phyloP scores from a whole-genome alignment of 2,888 invertebrate species.

The Protophormia terraenovae region DNA sequence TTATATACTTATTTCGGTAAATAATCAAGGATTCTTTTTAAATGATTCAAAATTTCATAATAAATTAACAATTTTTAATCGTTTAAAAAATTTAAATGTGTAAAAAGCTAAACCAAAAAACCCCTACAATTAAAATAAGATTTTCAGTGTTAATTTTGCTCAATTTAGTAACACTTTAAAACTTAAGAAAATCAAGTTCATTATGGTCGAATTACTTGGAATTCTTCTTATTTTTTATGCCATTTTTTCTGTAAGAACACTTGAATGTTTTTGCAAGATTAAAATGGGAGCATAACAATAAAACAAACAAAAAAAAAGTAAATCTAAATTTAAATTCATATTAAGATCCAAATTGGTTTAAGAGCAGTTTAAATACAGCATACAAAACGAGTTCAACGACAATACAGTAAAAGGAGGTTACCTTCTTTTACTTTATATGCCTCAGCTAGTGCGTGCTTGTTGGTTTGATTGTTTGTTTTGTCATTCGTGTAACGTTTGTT shows the following conservation, averaged over 20 bases:
- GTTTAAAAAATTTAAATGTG: too few relatives aligned
- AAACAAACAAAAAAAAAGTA: slow-evolving; percentile 2
- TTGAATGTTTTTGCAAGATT: background rate
- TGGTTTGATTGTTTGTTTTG: background rate
- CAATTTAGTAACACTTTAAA: background rate
- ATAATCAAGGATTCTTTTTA: too few relatives aligned
- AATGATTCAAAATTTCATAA: too few relatives aligned
- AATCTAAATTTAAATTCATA: slow-evolving; percentile 49
- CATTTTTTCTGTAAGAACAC: background rate
- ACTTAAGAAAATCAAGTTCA: background rate
- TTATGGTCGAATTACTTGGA: background rate
- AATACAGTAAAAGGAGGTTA: background rate
- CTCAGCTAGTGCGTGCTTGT: background rate
- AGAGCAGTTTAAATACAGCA: slow-evolving; percentile 37
- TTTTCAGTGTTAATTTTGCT: background rate
- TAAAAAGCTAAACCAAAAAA: too few relatives aligned
- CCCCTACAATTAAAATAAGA: background rate
- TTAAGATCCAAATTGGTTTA: slow-evolving; percentile 54
- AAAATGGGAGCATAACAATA: background rate
- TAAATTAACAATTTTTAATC: too few relatives aligned
- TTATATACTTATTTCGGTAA: too few relatives aligned
- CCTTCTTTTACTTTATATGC: background rate
- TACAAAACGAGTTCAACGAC: background rate
- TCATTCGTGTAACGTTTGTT: slow-evolving; percentile 1
- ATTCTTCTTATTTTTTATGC: background rate